phyloP scores from a whole-genome alignment of 2,113 vertebrate species.

The Calyptomena viridis region DNA sequence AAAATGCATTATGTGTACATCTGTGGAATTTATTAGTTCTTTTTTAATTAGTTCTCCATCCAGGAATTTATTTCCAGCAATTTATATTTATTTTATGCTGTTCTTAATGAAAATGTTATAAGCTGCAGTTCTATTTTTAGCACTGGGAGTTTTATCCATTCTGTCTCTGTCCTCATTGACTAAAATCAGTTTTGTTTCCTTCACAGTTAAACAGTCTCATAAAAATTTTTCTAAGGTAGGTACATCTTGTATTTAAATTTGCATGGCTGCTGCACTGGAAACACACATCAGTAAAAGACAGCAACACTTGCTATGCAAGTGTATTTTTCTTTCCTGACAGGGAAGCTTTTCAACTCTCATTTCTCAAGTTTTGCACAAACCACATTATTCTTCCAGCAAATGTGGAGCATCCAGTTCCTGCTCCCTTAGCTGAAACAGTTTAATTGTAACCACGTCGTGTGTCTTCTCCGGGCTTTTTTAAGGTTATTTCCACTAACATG shows the following conservation, averaged over 20 bases:
- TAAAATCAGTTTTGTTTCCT: neutral
- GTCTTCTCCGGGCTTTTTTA: neutral
- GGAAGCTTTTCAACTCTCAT: neutral
- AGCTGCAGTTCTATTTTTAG: neutral
- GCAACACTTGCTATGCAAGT: neutral
- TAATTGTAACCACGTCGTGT: neutral
- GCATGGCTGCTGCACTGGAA: neutral
- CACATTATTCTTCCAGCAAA: neutral
- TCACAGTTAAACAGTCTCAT: neutral
- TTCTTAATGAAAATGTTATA: neutral
- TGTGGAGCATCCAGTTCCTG: neutral
- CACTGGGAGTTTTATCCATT: neutral
- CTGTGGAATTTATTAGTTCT: neutral
- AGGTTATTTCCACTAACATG: neutral
- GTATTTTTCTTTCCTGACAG: neutral
- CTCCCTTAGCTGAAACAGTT: neutral
- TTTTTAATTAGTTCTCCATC: neutral
- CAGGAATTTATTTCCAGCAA: neutral
- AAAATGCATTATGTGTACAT: slow-evolving; percentile 7
- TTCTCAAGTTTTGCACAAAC: neutral
- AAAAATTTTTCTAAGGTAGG: neutral
- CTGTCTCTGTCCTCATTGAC: neutral
- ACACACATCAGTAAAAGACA: neutral
- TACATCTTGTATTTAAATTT: neutral
- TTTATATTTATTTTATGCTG: too few species aligned